Conservation (phyloP, 2,797 vertebrate species). For the Sebastes baramenuke region DNA sequence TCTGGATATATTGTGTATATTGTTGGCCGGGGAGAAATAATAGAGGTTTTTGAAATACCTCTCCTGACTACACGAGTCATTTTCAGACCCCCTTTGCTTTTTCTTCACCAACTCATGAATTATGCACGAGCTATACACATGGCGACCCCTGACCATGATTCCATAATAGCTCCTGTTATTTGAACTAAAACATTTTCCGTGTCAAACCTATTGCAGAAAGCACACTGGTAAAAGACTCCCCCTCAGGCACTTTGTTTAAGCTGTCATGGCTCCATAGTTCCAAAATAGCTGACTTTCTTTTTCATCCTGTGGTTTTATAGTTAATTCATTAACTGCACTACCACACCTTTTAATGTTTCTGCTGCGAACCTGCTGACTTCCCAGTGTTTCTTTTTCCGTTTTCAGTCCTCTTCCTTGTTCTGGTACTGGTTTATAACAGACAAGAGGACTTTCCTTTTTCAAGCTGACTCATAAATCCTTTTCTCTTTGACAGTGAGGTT, state of each 20-base stretch:
- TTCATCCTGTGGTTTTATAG: conserved; percentile 84
- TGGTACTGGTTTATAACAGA: conserved; percentile 59
- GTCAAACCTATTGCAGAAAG: conserved; percentile 92
- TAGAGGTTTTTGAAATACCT: conserved; percentile 65
- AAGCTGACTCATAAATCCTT: conserved; percentile 19
- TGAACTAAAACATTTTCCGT: conserved; percentile 95
- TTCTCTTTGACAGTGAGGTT: conserved; percentile 23
- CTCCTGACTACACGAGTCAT: conserved; percentile 67
- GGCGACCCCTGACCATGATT: conserved; percentile 87
- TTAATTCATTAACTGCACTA: conserved; percentile 90
- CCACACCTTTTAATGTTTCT: conserved; percentile 86
- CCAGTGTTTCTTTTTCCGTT: conserved; percentile 71
- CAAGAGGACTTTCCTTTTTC: conserved; percentile 40
- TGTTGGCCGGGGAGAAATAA: conserved; percentile 57
- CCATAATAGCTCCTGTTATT: conserved; percentile 95
- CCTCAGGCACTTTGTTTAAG: conserved; percentile 93
- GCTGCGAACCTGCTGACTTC: conserved; percentile 86
- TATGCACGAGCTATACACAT: conserved; percentile 88
- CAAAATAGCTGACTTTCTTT: conserved; percentile 86
- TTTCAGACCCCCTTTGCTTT: conserved; percentile 74
- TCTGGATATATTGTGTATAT: conserved; percentile 59
- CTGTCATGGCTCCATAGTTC: conserved; percentile 93
- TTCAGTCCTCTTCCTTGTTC: conserved; percentile 43
- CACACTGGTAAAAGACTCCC: conserved; percentile 87
- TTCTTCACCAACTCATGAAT: conserved; percentile 93